A percentile compares a stretch with the other conserved stretches of the same genome.
These are phyloP conservation scores for Thalassaphorura encarpata DNA, from an alignment of 1,140 invertebrate species.

Conservation along the genomic window DNA sequence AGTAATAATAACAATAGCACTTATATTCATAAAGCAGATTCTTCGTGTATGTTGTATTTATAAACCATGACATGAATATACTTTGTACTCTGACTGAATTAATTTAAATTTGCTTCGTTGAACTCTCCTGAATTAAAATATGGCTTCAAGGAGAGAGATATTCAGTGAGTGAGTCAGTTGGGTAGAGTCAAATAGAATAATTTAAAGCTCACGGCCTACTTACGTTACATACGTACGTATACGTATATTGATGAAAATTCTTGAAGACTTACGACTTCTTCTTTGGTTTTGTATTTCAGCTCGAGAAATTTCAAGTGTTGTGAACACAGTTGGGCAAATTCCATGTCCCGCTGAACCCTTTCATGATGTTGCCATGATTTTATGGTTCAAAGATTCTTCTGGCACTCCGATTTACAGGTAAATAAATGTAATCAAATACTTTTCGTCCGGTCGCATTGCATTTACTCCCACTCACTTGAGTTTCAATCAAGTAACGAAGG, in stretches of 20 bases:
- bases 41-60: too few species aligned
- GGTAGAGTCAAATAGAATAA: too few species aligned
- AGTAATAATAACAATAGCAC: too few species aligned
- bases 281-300: conserved; percentile 7
- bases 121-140: too few species aligned
- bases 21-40: too few species aligned
- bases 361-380: conserved; percentile 76
- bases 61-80: too few species aligned
- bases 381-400: conserved; percentile 75
- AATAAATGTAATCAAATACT: background rate
- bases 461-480: background rate
- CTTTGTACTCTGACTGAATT: too few species aligned
- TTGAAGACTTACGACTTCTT: background rate
- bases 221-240: too few species aligned
- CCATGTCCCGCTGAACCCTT: conserved; percentile 20
- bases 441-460: background rate
- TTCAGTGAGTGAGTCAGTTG: too few species aligned
- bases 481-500: background rate
- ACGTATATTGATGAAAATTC: background rate
- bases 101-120: background rate
- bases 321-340: conserved; percentile 26
- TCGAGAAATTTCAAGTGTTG: conserved; percentile 25
- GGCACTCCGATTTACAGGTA: conserved; percentile 80
- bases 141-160: too few species aligned
- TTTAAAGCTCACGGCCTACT: too few species aligned